Evolutionary conservation across 2,797 vertebrate species (phyloP), one percentile per base, ranked within the genome.

Genomic region (Danio choprae): DNA sequence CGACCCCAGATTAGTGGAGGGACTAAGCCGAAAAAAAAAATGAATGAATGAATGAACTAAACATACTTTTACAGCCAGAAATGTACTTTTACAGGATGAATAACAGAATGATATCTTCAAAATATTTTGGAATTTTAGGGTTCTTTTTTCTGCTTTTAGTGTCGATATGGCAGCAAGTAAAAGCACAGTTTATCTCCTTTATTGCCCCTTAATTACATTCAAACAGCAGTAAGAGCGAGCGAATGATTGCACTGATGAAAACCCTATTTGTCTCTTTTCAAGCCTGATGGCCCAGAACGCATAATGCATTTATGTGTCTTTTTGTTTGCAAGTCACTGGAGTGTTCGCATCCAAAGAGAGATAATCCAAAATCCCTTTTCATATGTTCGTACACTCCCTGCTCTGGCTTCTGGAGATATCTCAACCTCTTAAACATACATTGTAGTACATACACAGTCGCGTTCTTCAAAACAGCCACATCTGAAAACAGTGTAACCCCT

Each of bases 341-440:
- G 72, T 84, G 73, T 84, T 43, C 60, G 0, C 70, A 70, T 80
- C 74, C 48, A 79, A 78, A 79, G 43, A 87, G 81, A 68, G 22
- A 63, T 74, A 20, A 80, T 75, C 86, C 88, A 87, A 90, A 84
- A 90, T 89, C 90, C 84, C 81, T 86, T 91, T 91, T 87, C 88
- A 91, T 65, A 40, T 71, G 82, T 87, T 80, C 48, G 11, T 51
- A 71, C 67, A 20, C 12, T 62, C 50, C 43, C 50, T 16, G 58
- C 70, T 83, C 58, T 80, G 51, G 89, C 87, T 83, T 87, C 84
- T 1, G 48, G 60, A 65, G 20, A 83, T 83, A 81, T 77, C 60
- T 58, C 76, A 62, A 84, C 78, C 74, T 50, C 78, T 72, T 65
- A 41, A 80, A 86, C 72, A 81, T 78, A 84, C 71, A 65, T 60